phyloP scores from a whole-genome alignment of 92 coral and sea anemone species.

The Montipora capitata region DNA sequence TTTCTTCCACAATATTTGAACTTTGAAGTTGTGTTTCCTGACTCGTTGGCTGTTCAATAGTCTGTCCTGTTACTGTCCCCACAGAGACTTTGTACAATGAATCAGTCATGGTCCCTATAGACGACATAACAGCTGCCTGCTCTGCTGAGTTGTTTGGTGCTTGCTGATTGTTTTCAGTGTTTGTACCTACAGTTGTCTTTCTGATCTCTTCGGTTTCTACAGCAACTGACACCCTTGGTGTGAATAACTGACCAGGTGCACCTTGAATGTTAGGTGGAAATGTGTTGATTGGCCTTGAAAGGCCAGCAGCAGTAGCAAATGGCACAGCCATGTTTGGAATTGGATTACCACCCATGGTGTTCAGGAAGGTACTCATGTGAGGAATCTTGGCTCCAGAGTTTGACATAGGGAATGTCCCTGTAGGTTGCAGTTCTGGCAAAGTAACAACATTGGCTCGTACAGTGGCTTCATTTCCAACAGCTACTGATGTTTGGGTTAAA shows the following conservation, averaged over 20 bases:
- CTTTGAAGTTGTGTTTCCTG: background rate
- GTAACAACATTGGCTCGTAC: constrained; percentile 2
- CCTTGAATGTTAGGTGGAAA: constrained; percentile 43
- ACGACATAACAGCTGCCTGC: constrained; percentile 56
- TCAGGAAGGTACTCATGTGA: constrained; percentile 86
- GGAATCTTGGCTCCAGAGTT: constrained; percentile 69
- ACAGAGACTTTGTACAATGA: constrained; percentile 85
- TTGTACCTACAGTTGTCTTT: constrained; percentile 84
- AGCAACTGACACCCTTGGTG: constrained; percentile 76
- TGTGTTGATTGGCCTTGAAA: constrained; percentile 35
- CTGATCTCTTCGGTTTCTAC: constrained; percentile 86
- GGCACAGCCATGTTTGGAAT: constrained; percentile 57
- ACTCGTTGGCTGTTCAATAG: constrained; percentile 13
- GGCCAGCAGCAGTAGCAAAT: constrained; percentile 39
- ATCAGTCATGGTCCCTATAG: constrained; percentile 93
- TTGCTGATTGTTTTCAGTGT: constrained; percentile 74
- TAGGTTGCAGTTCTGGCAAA: constrained; percentile 21
- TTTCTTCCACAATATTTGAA: constrained; percentile 39
- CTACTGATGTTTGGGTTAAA: constrained; percentile 3
- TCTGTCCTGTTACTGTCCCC: constrained; percentile 70
- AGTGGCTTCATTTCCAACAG: constrained; percentile 14
- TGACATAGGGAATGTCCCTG: constrained; percentile 15
- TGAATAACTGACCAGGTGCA: constrained; percentile 53
- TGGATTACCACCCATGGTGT: constrained; percentile 67
- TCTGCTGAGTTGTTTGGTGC: constrained; percentile 23